Conservation (phyloP, 1,140 invertebrate species). For the Laupala kohalensis region DNA sequence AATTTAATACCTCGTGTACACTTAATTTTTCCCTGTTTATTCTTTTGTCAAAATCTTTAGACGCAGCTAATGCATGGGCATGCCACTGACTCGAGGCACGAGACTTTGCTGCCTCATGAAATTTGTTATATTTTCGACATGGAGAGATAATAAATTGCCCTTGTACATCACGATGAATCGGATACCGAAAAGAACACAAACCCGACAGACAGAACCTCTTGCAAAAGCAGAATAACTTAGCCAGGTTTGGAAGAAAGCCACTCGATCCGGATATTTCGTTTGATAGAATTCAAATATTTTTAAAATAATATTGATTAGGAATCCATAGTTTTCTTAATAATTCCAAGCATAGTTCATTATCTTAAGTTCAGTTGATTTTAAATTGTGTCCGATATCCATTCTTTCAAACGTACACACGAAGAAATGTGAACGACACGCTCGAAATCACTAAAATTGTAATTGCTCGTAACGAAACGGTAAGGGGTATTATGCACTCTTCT, state of each 20-base stretch:
- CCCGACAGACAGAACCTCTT: neutral
- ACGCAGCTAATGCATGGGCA: neutral
- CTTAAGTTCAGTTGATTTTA: too few species aligned
- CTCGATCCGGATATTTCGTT: neutral
- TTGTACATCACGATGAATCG: neutral
- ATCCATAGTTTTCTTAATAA: neutral
- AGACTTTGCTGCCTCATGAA: neutral
- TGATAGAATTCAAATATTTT: neutral
- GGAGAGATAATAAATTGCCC: slow-evolving; percentile 1
- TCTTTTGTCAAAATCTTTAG: neutral
- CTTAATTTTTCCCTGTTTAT: neutral
- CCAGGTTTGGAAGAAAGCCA: neutral
- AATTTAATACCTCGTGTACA: neutral
- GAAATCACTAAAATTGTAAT: too few species aligned
- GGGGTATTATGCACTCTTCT: too few species aligned
- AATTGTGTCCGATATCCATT: too few species aligned
- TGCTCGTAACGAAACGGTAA: too few species aligned
- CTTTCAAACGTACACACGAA: too few species aligned
- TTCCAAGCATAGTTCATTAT: neutral
- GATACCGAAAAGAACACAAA: neutral
- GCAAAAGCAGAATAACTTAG: neutral
- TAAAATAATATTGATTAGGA: neutral
- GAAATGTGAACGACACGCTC: too few species aligned
- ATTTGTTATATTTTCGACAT: neutral
- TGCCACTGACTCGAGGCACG: neutral